A percentile compares a stretch with the other conserved stretches of the same genome.
Evolutionary conservation across 2,113 vertebrate genomes (phyloP).

Genomic region (Panurus biarmicus): DNA sequence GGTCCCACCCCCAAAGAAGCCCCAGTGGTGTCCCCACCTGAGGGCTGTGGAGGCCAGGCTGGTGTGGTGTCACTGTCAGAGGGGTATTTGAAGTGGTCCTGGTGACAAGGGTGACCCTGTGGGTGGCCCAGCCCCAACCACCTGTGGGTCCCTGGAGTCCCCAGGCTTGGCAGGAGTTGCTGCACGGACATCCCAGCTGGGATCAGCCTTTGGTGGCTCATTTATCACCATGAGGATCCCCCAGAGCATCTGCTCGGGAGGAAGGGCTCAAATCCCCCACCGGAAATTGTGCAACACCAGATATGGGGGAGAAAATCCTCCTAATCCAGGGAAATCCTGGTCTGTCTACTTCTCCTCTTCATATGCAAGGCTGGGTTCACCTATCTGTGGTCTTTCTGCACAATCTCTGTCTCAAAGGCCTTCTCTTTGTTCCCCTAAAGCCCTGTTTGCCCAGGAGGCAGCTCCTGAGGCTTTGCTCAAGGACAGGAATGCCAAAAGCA

Average conservation of each 20-base stretch:
- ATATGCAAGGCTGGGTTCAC: not conserved
- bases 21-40: not conserved
- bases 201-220: not conserved
- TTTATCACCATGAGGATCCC: not conserved
- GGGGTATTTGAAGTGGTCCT: not conserved
- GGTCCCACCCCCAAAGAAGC: not conserved
- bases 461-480: not conserved
- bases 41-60: not conserved
- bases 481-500: not conserved
- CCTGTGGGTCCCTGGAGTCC: not conserved
- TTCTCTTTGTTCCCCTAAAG: not conserved
- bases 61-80: rapidly evolving
- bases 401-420: not conserved
- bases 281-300: not conserved
- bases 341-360: not conserved
- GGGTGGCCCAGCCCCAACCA: not conserved
- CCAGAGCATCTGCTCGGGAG: not conserved
- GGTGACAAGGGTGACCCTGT: not conserved
- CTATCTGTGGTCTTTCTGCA: not conserved
- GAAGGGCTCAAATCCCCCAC: not conserved
- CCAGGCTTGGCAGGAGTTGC: not conserved
- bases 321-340: not conserved
- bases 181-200: rapidly evolving
- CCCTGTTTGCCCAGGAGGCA: not conserved
- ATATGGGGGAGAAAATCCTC: conserved; percentile 11